Percentiles rank a stretch among this genome's conserved stretches.
These are phyloP conservation scores for Shinisaurus crocodilurus DNA, from an alignment of 2,113 vertebrate genomes.

Conservation along the genomic window DNA sequence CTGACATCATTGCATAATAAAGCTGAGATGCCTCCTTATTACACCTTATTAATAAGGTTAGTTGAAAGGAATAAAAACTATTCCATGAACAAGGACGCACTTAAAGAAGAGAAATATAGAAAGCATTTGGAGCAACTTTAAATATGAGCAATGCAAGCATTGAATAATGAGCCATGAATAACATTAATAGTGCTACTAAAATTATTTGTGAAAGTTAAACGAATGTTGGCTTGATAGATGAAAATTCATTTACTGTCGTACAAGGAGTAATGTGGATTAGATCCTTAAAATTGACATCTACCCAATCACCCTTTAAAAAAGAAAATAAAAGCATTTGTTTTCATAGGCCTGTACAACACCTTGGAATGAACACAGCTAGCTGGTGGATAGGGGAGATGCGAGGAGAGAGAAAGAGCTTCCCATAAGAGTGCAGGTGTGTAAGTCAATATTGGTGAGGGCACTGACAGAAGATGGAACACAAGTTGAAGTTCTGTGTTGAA, in stretches of 20 bases:
- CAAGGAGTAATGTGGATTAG: background rate
- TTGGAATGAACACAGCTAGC: background rate
- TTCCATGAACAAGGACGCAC: conserved; percentile 6
- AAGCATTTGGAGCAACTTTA: conserved; percentile 22
- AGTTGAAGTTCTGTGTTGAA: too few species aligned
- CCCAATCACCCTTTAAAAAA: too few species aligned
- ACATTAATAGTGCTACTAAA: conserved; percentile 43
- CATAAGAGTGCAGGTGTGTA: background rate
- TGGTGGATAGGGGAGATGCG: background rate
- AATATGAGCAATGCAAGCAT: conserved; percentile 39
- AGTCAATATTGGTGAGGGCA: background rate
- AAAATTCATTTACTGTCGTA: conserved; percentile 25
- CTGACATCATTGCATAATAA: conserved; percentile 3
- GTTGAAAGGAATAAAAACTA: rapidly evolving
- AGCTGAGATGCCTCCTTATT: conserved; percentile 1
- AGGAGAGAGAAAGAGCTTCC: background rate
- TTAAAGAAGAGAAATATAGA: conserved; percentile 40
- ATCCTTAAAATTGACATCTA: too few species aligned
- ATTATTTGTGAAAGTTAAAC: conserved; percentile 28
- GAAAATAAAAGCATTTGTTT: too few species aligned
- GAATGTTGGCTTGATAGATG: conserved; percentile 6
- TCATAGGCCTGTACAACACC: background rate
- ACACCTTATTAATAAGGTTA: background rate
- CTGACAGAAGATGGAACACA: too few species aligned
- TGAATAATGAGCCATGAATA: conserved; percentile 48